Conservation (phyloP, 2,797 vertebrate genomes). For the Silurus aristotelis region DNA sequence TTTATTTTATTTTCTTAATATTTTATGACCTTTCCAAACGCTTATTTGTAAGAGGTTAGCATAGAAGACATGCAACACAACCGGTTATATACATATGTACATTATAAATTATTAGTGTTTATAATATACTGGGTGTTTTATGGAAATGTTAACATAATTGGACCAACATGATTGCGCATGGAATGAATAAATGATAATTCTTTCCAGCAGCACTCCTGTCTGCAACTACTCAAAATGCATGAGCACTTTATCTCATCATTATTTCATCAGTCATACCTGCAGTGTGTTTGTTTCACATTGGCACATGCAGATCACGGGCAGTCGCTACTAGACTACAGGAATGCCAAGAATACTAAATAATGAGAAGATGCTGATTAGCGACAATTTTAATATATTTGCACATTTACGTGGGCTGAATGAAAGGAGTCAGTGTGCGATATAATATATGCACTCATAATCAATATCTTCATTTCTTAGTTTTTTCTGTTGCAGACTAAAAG, state of each 20-base stretch:
- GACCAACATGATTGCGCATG: not conserved
- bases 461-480: too few relatives aligned
- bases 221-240: slow-evolving; percentile 6
- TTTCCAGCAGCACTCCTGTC: not conserved
- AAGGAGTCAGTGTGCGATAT: not conserved
- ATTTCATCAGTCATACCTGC: not conserved
- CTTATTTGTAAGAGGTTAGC: not conserved
- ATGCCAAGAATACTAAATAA: not conserved
- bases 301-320: not conserved
- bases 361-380: not conserved
- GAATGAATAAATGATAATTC: not conserved
- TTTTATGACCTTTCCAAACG: not conserved
- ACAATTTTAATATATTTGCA: not conserved
- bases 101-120: too few relatives aligned
- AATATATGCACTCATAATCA: not conserved
- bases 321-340: not conserved
- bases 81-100: not conserved
- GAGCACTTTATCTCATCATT: slow-evolving; percentile 3
- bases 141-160: not conserved
- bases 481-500: too few relatives aligned
- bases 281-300: not conserved
- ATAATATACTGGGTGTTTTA: not conserved
- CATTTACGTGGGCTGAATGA: not conserved
- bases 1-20: not conserved
- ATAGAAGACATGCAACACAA: not conserved